Evolutionary conservation across 1,140 invertebrate species (phyloP), one percentile per base, ranked within the genome.

Genomic region (Apis cerana): DNA sequence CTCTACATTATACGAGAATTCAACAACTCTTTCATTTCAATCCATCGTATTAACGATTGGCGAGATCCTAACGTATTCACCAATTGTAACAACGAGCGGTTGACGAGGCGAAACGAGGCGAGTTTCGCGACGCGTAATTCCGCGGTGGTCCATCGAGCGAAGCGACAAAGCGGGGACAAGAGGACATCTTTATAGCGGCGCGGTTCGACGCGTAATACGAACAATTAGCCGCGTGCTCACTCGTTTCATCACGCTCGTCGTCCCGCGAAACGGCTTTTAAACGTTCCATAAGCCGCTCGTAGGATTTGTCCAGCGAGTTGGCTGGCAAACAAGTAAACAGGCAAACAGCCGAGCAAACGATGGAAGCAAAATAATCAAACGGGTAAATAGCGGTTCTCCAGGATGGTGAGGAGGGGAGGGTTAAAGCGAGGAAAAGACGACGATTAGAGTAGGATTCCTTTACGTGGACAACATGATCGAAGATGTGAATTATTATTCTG

Each of bases 131-230:
- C 17, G 61, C 61, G 33, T 76, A 76, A 76, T 62, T 76, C 61
- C 15, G n/a, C 65, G 52, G 19, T 43, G 58, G 56, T 79, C 15
- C 70, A 52, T 70, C 65, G 48, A 80, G 78, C 69, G 58, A 19
- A 19, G 23, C 69, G 43, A 19, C n/a, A 62, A 54, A 71, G 21
- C 50, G 5, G 68, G 8, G 13, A n/a, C 68, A 27, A 62, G 54
- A 11, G 58, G 68, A 69, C 59, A 80, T 80, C 78, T 80, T 80
- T 80, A 72, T 48, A 62, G 17, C n/a, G 58, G 12, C 50, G 77
- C 54, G 21, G 21, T 27, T n/a, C 21, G 5, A 43, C 56, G 48
- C 50, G 58, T 72, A 80, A 72, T 72, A n/a, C 61, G 78, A 80
- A 74, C 78, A 80, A 80, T 74, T 74, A 72, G 50, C 48, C 48